Conservation (phyloP, 2,797 vertebrate species). For the Argentina silus region DNA sequence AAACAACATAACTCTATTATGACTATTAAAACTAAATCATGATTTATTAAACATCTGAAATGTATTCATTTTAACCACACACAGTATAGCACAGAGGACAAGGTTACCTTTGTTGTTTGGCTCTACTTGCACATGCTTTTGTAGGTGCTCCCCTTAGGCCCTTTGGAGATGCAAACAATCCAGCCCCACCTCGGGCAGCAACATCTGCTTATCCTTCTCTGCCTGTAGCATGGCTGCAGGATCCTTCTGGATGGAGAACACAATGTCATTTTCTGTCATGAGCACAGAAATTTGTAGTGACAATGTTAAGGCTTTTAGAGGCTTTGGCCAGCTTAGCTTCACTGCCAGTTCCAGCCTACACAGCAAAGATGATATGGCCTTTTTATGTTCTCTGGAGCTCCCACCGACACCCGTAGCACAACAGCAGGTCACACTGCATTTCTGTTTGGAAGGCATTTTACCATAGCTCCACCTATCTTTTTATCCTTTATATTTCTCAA, state of each 20-base stretch:
- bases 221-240: slow-evolving; percentile 81
- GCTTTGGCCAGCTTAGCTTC: slow-evolving; percentile 61
- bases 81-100: slow-evolving; percentile 69
- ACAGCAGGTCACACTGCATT: slow-evolving; percentile 27
- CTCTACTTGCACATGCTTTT: slow-evolving; percentile 76
- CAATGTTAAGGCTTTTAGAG: slow-evolving; percentile 73
- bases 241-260: slow-evolving; percentile 78
- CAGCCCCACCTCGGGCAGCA: slow-evolving; percentile 71
- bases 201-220: slow-evolving; percentile 83
- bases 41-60: slow-evolving; percentile 5
- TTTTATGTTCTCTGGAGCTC: slow-evolving; percentile 42
- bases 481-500: too few relatives aligned
- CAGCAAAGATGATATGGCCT: slow-evolving; percentile 56
- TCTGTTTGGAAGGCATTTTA: slow-evolving; percentile 7
- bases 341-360: slow-evolving; percentile 54
- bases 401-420: slow-evolving; percentile 41
- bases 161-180: slow-evolving; percentile 55
- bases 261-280: slow-evolving; percentile 84
- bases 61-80: not conserved
- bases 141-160: slow-evolving; percentile 63
- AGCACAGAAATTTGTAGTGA: slow-evolving; percentile 84
- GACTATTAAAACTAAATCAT: not conserved
- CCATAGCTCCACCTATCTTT: not conserved
- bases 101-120: slow-evolving; percentile 81
- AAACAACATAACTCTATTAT: not conserved